Evolutionary conservation across 2,888 invertebrate species (phyloP).

Genomic region (Epicampocera succincta): DNA sequence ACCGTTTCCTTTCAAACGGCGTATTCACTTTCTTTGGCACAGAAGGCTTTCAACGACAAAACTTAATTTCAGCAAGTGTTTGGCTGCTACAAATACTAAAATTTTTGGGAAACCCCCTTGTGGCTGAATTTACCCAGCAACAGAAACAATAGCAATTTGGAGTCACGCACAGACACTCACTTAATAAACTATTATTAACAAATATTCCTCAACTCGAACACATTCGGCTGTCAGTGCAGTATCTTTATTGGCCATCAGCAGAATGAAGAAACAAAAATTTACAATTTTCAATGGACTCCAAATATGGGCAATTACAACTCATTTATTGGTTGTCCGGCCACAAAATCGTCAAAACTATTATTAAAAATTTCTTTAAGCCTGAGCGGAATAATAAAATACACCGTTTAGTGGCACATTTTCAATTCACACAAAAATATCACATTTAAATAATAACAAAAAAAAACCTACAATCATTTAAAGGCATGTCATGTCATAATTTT

Average conservation of each 20-base stretch:
- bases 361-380: slow-evolving; percentile 57
- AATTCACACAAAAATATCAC: slow-evolving; percentile 10
- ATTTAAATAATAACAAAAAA: neutral
- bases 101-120: slow-evolving; percentile 48
- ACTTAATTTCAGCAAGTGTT: slow-evolving; percentile 1
- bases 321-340: slow-evolving; percentile 47
- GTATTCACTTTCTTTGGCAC: slow-evolving; percentile 13
- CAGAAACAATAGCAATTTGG: slow-evolving; percentile 40
- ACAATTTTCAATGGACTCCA: slow-evolving; percentile 17
- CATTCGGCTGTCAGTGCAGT: slow-evolving; percentile 42
- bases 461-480: neutral
- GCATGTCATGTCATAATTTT: slow-evolving; percentile 24
- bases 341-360: slow-evolving; percentile 61
- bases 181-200: slow-evolving; percentile 11
- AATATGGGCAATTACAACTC: slow-evolving; percentile 33
- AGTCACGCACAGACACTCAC: no score
- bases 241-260: slow-evolving; percentile 60
- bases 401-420: slow-evolving; percentile 24
- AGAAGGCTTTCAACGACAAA: slow-evolving; percentile 1
- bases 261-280: slow-evolving; percentile 45
- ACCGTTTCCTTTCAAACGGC: neutral
- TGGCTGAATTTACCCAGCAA: slow-evolving; percentile 50
- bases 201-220: neutral
- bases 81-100: slow-evolving; percentile 37
- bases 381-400: slow-evolving; percentile 61